Base-by-base conservation (phyloP, 2,797 vertebrate species). In the Artibeus lituratus region DNA sequence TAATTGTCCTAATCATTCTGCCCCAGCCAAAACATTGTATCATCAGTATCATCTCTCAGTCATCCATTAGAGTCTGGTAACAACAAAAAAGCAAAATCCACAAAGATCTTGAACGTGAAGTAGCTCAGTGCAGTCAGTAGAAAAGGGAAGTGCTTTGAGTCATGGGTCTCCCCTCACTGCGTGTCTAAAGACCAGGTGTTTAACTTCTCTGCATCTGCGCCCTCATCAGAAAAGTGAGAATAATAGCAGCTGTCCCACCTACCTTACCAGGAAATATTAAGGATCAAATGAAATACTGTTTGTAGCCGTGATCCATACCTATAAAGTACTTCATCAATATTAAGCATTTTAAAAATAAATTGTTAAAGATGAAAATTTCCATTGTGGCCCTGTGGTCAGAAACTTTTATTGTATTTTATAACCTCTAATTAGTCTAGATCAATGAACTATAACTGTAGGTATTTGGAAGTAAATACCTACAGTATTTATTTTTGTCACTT, bases 401-500 rank as follows among this genome's bases (percentile, higher is more conserved):
- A 91, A 62, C 37, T 72, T 82, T 83, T 59, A 44, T 86, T 82
- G 35, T 2, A 82, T 85, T 74, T 87, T 78, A 35, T 84, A 87
- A 59, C 42, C 5, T 93, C 57, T 65, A 76, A 7, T n/a, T 49
- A 89, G 65, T 69, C 29, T 87, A 94, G 47, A 86, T 81, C 76
- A 95, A 92, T 47, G 59, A 92, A 62, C 29, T 21, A 35, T 74
- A 76, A 85, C 55, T 22, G 3, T 49, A 69, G 42, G 29, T 21
- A 55, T 78, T 94, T 87, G 77, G 59, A 89, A 94, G 69, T 95
- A 78, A 77, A n/a, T n/a, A n/a, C n/a, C n/a, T n/a, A n/a, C n/a
- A n/a, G n/a, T n/a, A n/a, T n/a, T n/a, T n/a, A n/a, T n/a, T n/a
- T n/a, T n/a, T n/a, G n/a, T n/a, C 22, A 12, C 35, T 29, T 78